Base-by-base conservation (phyloP, 1,140 invertebrate species). In the Achatina immaculata region DNA sequence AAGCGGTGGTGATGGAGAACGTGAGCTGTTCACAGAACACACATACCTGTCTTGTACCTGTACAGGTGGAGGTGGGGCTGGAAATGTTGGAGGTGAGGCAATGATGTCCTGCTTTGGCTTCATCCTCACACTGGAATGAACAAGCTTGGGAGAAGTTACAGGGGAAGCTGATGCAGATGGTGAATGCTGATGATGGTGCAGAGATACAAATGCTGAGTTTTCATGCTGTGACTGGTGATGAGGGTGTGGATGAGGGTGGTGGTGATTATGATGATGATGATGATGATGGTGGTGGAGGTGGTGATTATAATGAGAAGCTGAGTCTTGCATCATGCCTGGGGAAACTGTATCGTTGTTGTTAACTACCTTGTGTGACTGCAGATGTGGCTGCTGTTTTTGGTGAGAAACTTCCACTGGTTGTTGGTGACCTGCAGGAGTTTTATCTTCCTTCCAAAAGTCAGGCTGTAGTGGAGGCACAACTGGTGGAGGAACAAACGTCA, bases 401-500 rank as follows among this genome's bases (percentile, higher is more conserved):
- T 72, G 34, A 14, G 14, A 28, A 21, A 11, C 40, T 72, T 19
- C 31, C 14, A 19, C 31, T 7, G 9, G 28, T 1, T 38, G 21
- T 40, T 65, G 51, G 14, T 62, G 34, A 3, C 62, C 28, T 2
- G 34, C 31, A 19, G n/a, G 28, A 7, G 34, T 51, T 21, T 40
- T 42, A 19, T 71, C 42, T n/a, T 1, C 24, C 16, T 51, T 45
- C 1, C 16, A 28, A 45, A 28, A 21, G 21, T 74, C 55, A 1
- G n/a, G 21, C n/a, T 16, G 48, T 36, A 65, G 6, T 4, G 62
- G 0, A 36, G 76, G 76, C 24, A 78, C 76, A 16, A 68, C 65
- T n/a, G 76, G 76, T 0, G 74, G 76, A 36, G 76, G 76, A 24
- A 78, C 76, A 38, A 68, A 78, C 1, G 62, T 78, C 38, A 78